Conservation (phyloP, 1,140 invertebrate genomes). For the Dinoponera quadriceps region DNA sequence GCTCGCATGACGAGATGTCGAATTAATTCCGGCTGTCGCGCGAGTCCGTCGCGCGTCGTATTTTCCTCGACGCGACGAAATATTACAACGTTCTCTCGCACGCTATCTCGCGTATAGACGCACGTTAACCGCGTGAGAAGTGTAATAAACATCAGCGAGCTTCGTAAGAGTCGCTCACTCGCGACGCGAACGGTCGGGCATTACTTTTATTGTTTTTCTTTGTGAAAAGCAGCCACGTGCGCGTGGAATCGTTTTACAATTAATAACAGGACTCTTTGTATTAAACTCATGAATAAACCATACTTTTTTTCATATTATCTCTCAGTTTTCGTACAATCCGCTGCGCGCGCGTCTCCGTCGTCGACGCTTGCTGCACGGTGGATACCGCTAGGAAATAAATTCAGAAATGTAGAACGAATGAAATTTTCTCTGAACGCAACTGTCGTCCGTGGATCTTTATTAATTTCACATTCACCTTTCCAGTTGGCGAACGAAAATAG, state of each 20-base stretch:
- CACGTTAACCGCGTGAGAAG: neutral
- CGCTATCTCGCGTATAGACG: neutral
- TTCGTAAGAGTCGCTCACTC: neutral
- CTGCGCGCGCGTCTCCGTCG: too few relatives aligned
- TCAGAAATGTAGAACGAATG: slow-evolving; percentile 43
- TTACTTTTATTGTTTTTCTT: slow-evolving; percentile 25
- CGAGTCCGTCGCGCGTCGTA: neutral
- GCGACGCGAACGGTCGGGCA: neutral
- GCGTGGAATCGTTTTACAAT: slow-evolving; percentile 12
- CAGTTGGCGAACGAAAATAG: slow-evolving; percentile 22
- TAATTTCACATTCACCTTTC: slow-evolving; percentile 50
- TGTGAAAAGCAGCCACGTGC: neutral
- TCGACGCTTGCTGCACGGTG: neutral
- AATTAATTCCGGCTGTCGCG: slow-evolving; percentile 12
- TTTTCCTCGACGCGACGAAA: neutral
- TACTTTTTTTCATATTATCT: slow-evolving; percentile 5
- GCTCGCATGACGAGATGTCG: neutral
- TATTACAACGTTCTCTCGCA: neutral
- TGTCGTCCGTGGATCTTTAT: slow-evolving; percentile 41
- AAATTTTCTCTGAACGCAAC: slow-evolving; percentile 32
- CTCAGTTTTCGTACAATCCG: neutral
- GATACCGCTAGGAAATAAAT: slow-evolving; percentile 3
- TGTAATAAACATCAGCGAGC: slow-evolving; percentile 1
- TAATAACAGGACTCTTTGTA: slow-evolving; percentile 30
- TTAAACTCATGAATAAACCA: slow-evolving; percentile 28